phyloP scores from a whole-genome alignment of 2,888 invertebrate species.

The Trisateles emortualis region DNA sequence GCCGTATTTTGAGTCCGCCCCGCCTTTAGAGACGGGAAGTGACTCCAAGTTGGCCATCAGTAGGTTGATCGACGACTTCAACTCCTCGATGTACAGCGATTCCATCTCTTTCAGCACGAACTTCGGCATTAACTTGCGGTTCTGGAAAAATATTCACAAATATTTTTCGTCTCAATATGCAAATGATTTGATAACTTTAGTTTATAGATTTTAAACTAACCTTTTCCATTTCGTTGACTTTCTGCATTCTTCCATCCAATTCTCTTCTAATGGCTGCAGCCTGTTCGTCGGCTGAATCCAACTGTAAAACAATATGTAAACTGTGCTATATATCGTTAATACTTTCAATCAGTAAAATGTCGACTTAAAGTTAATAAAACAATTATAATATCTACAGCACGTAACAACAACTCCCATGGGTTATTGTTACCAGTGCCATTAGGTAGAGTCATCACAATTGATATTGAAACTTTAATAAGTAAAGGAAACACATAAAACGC shows the following conservation, averaged over 20 bases:
- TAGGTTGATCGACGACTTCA: constrained; percentile 98
- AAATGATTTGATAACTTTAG: constrained; percentile 10
- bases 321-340: too few relatives aligned
- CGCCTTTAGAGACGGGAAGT: constrained; percentile 99
- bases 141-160: constrained; percentile 88
- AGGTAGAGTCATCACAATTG: too few relatives aligned
- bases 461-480: too few relatives aligned
- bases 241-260: constrained; percentile 98
- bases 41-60: constrained; percentile 99
- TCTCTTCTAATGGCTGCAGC: constrained; percentile 99
- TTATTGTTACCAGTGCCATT: too few relatives aligned
- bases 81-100: constrained; percentile 98
- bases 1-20: constrained; percentile 98
- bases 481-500: too few relatives aligned
- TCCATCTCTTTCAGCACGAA: constrained; percentile 99
- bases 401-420: too few relatives aligned
- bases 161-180: background rate
- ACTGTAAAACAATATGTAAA: constrained; percentile 79
- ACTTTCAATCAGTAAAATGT: too few relatives aligned
- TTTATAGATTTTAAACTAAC: constrained; percentile 76
- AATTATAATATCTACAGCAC: too few relatives aligned
- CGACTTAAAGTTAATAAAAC: too few relatives aligned
- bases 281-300: constrained; percentile 99
- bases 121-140: constrained; percentile 99
- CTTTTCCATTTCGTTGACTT: constrained; percentile 98